phyloP scores from a whole-genome alignment of 1,140 invertebrate genomes.

The Babylonia areolata region DNA sequence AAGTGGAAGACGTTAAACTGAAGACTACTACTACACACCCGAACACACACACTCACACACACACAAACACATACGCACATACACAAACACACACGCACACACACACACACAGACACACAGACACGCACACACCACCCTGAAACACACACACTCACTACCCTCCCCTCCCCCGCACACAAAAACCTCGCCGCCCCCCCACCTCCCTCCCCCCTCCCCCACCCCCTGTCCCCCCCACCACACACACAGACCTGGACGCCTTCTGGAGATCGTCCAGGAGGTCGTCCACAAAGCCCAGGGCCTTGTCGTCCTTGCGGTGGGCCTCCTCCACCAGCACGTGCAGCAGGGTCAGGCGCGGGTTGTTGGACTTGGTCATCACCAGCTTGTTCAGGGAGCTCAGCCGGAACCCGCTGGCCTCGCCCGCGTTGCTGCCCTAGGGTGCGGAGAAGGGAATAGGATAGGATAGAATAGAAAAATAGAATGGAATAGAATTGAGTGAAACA shows the following conservation, averaged over 20 bases:
- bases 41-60: conserved; percentile 13
- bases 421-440: conserved; percentile 89
- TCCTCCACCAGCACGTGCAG: conserved; percentile 90
- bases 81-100: too few species aligned
- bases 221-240: background rate
- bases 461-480: too few species aligned
- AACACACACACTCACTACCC: too few species aligned
- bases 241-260: conserved; percentile 64
- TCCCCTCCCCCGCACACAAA: too few species aligned
- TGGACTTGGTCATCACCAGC: conserved; percentile 94
- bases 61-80: too few species aligned
- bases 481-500: too few species aligned
- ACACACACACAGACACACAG: background rate
- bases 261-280: conserved; percentile 69
- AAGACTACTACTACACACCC: too few species aligned
- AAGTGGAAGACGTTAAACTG: too few species aligned
- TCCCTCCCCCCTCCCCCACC: background rate
- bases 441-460: too few species aligned
- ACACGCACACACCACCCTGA: background rate
- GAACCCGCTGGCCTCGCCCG: conserved; percentile 95
- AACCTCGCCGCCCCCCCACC: background rate
- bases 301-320: conserved; percentile 60
- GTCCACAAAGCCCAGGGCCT: conserved; percentile 67
- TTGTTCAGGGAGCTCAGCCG: conserved; percentile 96
- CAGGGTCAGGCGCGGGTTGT: conserved; percentile 97